Evolutionary conservation across 1,140 invertebrate genomes (phyloP), one percentile per base, ranked within the genome.

Genomic region (Drosophila persimilis): DNA sequence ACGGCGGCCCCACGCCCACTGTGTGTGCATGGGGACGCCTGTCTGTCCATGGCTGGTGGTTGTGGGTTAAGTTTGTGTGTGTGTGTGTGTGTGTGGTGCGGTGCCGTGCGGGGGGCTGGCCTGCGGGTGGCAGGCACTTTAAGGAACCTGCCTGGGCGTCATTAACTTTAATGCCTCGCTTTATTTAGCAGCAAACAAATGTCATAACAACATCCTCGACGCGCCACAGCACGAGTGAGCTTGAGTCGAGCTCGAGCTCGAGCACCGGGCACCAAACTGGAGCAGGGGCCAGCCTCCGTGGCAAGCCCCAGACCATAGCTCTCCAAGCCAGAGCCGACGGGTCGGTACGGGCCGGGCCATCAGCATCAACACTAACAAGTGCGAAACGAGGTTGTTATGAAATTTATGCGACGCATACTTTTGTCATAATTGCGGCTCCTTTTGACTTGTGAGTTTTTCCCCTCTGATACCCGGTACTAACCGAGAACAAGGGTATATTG

Each of bases 181-280:
- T 86, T 86, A 88, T 86, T 86, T 86, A 77, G 75, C 83, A 83
- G 71, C 83, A 83, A 86, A 88, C 83, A 88, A 88, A 86, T 86
- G 83, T 88, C 83, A 86, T 81, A 88, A 86, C 83, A 78, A 75
- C 83, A 73, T 73, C 71, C 55, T 61, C 52, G 66, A 70, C 53
- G 60, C 54, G 58, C 60, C 60, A 31, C 35, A 66, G 8, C 55
- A 24, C 22, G 46, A 59, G 64, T 39, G 31, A 65, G 41, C 44
- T 46, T 31, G 31, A 31, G 31, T 31, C 31, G 31, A 9, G 31
- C 44, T 46, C 35, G 11, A 13, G 31, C 44, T 46, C 35, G 11
- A 13, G 35, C 35, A 13, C 31, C 35, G 31, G 9, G 8, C 31
- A 31, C 11, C 35, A 39, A 45, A 13, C 26, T 48, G 62, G 50